These are phyloP conservation scores for Euura lappo DNA, from an alignment of 1,140 invertebrate genomes.

Conservation along the genomic window DNA sequence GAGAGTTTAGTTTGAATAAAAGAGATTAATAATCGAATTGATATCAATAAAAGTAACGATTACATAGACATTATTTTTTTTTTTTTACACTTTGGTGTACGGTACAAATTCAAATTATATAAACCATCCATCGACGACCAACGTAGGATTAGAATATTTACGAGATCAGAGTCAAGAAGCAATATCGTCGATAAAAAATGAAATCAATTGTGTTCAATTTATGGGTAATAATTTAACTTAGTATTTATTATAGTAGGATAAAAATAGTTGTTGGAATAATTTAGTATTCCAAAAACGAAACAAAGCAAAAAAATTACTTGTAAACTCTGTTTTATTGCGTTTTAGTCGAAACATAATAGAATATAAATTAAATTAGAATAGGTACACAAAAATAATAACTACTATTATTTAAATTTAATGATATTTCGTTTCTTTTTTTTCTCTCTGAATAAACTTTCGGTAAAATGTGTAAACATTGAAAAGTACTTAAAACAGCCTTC, in stretches of 20 bases:
- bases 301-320: neutral
- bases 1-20: no score
- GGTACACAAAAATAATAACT: conserved; percentile 24
- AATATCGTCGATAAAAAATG: no score
- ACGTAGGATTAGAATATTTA: no score
- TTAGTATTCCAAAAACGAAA: neutral
- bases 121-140: no score
- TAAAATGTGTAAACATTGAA: conserved; percentile 25
- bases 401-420: no score
- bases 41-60: no score
- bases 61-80: no score
- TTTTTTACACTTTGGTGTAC: no score
- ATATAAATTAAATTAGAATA: conserved; percentile 16
- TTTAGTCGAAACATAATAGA: conserved; percentile 12
- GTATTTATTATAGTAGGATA: conserved; percentile 4
- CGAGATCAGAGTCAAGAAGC: no score
- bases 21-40: no score
- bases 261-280: neutral
- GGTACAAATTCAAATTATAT: no score
- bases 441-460: conserved; percentile 21
- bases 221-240: neutral
- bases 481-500: conserved; percentile 24
- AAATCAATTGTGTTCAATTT: neutral
- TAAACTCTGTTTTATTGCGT: conserved; percentile 11
- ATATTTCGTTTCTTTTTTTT: no score